These are phyloP conservation scores for Vidua chalybeata DNA, from an alignment of 2,113 vertebrate species.

Conservation along the genomic window DNA sequence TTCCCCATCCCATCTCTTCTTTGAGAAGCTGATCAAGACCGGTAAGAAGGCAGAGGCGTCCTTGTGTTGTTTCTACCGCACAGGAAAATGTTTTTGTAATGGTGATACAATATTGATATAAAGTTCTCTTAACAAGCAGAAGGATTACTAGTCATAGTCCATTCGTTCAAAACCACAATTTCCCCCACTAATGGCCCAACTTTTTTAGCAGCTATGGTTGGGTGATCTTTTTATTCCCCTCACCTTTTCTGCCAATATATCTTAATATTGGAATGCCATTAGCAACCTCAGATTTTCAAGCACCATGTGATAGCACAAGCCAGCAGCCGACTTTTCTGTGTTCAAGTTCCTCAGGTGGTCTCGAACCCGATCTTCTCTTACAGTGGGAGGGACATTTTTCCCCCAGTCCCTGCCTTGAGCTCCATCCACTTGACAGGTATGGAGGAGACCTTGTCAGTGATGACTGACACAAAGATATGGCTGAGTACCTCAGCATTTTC, in stretches of 20 bases:
- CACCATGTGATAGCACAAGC: not conserved
- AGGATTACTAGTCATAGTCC: not conserved
- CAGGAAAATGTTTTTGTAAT: not conserved
- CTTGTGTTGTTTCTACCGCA: not conserved
- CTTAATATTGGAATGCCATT: not conserved
- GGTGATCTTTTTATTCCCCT: not conserved
- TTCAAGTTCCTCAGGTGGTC: not conserved
- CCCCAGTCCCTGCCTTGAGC: not conserved
- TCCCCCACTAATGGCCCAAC: too few relatives aligned
- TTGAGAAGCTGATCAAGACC: not conserved
- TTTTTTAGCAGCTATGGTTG: not conserved
- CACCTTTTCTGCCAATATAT: not conserved
- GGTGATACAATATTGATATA: too few relatives aligned
- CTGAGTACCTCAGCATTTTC: not conserved
- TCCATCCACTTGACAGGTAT: not conserved
- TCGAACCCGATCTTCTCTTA: not conserved
- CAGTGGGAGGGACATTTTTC: accelerated
- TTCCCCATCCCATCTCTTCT: not conserved
- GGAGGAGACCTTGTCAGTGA: too few relatives aligned
- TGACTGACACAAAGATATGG: not conserved
- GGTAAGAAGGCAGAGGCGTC: not conserved
- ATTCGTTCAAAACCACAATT: not conserved
- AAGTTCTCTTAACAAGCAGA: not conserved
- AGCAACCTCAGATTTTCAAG: not conserved
- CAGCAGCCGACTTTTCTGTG: not conserved